A percentile compares a stretch with the other conserved stretches of the same genome.
Conservation (phyloP, 2,888 invertebrate species). For the Bruchidius siliquastri region DNA sequence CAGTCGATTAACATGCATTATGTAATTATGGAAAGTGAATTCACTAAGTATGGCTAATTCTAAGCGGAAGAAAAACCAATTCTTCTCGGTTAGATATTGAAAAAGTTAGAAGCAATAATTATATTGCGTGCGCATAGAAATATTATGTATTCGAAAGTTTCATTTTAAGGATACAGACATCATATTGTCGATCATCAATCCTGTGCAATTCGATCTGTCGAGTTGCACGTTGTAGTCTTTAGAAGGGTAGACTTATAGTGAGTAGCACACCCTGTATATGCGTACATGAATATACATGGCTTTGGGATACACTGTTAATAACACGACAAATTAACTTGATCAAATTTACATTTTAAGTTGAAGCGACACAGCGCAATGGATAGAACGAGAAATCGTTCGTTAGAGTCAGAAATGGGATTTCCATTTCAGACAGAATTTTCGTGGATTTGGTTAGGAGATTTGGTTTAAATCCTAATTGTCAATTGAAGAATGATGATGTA, state of each 20-base stretch:
- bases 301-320: not conserved
- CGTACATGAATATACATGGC: not conserved
- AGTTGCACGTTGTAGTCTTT: too few relatives aligned
- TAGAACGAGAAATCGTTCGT: not conserved
- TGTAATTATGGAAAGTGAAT: not conserved
- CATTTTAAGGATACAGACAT: too few relatives aligned
- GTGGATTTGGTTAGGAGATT: not conserved
- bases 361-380: not conserved
- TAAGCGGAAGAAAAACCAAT: not conserved
- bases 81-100: too few relatives aligned
- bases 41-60: not conserved
- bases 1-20: not conserved
- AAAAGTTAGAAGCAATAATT: too few relatives aligned
- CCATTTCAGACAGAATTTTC: not conserved
- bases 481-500: too few relatives aligned
- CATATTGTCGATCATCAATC: too few relatives aligned
- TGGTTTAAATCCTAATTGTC: not conserved
- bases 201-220: too few relatives aligned
- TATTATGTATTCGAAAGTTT: too few relatives aligned
- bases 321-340: not conserved
- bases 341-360: not conserved
- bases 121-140: too few relatives aligned
- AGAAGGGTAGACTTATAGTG: too few relatives aligned
- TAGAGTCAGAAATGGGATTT: not conserved
- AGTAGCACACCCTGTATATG: too few relatives aligned